These are phyloP conservation scores for Oryzias melastigma DNA, from an alignment of 2,113 vertebrate species.

Conservation along the genomic window DNA sequence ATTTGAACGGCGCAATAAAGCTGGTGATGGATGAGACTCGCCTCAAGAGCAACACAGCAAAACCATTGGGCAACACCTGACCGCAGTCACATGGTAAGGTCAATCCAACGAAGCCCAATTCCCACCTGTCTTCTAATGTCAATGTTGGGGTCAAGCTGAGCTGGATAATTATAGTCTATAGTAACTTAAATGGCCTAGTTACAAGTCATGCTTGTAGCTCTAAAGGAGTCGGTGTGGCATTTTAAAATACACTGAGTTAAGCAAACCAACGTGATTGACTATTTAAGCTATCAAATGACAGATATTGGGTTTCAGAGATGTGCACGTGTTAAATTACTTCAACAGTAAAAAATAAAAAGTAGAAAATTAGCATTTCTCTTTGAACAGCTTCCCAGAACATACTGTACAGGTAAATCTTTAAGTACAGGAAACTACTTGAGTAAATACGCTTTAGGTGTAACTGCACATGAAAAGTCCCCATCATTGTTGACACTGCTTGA, in stretches of 20 bases:
- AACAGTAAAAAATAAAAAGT: slow-evolving; percentile 52
- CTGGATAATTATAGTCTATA: slow-evolving; percentile 75
- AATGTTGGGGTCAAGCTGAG: slow-evolving; percentile 74
- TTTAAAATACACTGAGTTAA: slow-evolving; percentile 61
- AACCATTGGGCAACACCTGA: slow-evolving; percentile 77
- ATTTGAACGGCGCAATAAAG: slow-evolving; percentile 72
- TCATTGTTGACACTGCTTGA: slow-evolving; percentile 25
- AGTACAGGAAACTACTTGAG: slow-evolving; percentile 4
- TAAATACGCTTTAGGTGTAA: slow-evolving; percentile 18
- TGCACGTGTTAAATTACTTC: slow-evolving; percentile 64
- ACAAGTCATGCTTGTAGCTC: slow-evolving; percentile 67
- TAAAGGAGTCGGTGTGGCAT: slow-evolving; percentile 67
- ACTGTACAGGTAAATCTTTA: slow-evolving; percentile 18
- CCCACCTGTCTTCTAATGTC: slow-evolving; percentile 81
- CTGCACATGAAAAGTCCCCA: slow-evolving; percentile 8
- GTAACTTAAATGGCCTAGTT: slow-evolving; percentile 68
- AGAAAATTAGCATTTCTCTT: slow-evolving; percentile 41
- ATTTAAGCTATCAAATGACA: slow-evolving; percentile 74
- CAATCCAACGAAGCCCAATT: slow-evolving; percentile 74
- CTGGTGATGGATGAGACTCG: slow-evolving; percentile 77
- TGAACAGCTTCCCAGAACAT: slow-evolving; percentile 74
- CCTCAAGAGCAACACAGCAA: slow-evolving; percentile 73
- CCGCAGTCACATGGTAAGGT: slow-evolving; percentile 81
- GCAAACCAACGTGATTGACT: slow-evolving; percentile 71
- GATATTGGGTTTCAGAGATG: slow-evolving; percentile 78